Percentiles rank a stretch among this genome's conserved stretches.
phyloP scores from a whole-genome alignment of 2,888 invertebrate species.

The Cosmopolites sordidus region DNA sequence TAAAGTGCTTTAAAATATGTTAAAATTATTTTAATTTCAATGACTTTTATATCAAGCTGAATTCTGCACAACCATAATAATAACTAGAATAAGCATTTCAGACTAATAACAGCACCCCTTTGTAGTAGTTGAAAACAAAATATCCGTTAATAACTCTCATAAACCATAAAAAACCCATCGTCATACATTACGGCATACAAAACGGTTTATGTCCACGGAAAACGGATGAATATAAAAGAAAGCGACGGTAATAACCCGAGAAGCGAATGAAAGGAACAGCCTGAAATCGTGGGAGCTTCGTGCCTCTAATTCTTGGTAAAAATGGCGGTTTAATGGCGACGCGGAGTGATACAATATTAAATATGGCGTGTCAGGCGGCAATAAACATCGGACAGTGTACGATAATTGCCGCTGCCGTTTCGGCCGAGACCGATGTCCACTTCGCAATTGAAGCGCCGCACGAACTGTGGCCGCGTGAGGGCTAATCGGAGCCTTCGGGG shows the following conservation, averaged over 20 bases:
- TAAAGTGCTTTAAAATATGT: no score
- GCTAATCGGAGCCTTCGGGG: background rate
- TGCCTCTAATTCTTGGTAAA: conserved; percentile 1
- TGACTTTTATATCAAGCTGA: no score
- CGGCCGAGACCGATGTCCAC: conserved; percentile 1
- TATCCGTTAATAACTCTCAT: background rate
- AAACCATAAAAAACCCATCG: background rate
- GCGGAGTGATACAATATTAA: conserved; percentile 4
- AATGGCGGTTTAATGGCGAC: conserved; percentile 5
- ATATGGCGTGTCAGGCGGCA: conserved; percentile 3
- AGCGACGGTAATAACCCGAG: conserved; percentile 19
- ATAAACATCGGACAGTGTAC: background rate
- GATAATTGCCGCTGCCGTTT: background rate
- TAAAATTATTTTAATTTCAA: no score
- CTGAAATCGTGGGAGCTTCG: background rate
- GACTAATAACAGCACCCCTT: no score
- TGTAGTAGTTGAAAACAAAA: background rate
- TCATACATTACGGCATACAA: conserved; percentile 17
- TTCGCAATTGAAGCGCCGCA: conserved; percentile 1
- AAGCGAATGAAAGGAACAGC: background rate
- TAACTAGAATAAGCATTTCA: no score
- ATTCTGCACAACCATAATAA: no score
- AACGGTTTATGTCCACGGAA: conserved; percentile 19
- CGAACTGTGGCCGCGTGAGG: background rate
- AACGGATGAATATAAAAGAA: conserved; percentile 20